Percentiles rank a stretch among this genome's conserved stretches.
These are phyloP conservation scores for Scaptomyza tumidula DNA, from an alignment of 2,888 invertebrate genomes.

Conservation along the genomic window DNA sequence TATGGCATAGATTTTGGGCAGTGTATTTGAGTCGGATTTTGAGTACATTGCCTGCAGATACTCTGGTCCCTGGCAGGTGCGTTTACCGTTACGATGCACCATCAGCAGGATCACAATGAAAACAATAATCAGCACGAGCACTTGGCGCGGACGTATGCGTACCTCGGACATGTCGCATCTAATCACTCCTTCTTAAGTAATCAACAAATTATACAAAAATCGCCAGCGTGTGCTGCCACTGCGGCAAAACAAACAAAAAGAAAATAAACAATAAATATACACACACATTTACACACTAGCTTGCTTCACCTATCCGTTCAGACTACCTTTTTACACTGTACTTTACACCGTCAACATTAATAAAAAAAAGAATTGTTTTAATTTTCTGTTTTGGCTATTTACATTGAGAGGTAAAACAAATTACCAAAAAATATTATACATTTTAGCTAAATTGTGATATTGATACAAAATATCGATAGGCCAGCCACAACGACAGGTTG, in stretches of 20 bases:
- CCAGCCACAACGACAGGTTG: not conserved
- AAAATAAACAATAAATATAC: slow-evolving; percentile 31
- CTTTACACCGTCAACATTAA: slow-evolving; percentile 4
- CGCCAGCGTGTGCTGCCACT: slow-evolving; percentile 20
- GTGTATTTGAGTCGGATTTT: slow-evolving; percentile 56
- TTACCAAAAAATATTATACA: slow-evolving; percentile 26
- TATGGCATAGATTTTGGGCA: slow-evolving; percentile 93
- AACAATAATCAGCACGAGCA: slow-evolving; percentile 79
- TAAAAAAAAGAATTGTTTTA: slow-evolving; percentile 9
- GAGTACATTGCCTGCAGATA: slow-evolving; percentile 77
- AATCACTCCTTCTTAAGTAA: slow-evolving; percentile 22
- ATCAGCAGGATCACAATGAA: slow-evolving; percentile 79
- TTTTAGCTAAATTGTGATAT: slow-evolving; percentile 37
- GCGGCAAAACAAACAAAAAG: slow-evolving; percentile 49
- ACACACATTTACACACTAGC: not conserved
- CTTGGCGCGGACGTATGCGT: slow-evolving; percentile 82
- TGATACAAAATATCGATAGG: slow-evolving; percentile 11
- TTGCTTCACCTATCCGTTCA: slow-evolving; percentile 4
- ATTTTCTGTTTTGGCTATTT: not conserved
- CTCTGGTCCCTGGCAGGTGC: slow-evolving; percentile 79
- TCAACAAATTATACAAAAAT: slow-evolving; percentile 10
- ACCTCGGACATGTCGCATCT: slow-evolving; percentile 77
- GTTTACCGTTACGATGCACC: slow-evolving; percentile 82
- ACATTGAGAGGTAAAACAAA: slow-evolving; percentile 6
- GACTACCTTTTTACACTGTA: slow-evolving; percentile 34